phyloP scores from a whole-genome alignment of 2,113 vertebrate genomes.

The Cromileptes altivelis region DNA sequence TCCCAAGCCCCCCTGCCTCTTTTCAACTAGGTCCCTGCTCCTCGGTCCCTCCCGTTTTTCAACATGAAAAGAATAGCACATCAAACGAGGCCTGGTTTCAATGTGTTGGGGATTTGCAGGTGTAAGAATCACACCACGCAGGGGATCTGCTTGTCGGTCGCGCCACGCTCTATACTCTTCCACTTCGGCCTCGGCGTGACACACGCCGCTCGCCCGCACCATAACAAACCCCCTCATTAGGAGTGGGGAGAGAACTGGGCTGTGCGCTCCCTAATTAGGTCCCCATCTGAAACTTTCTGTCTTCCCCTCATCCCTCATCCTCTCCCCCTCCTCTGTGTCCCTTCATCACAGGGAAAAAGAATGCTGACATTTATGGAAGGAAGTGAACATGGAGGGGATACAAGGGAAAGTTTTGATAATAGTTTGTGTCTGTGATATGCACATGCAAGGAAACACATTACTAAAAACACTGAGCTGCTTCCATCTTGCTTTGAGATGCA shows the following conservation, averaged over 20 bases:
- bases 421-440: slow-evolving; percentile 59
- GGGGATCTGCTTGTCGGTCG: slow-evolving; percentile 68
- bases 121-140: slow-evolving; percentile 72
- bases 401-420: slow-evolving; percentile 60
- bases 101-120: slow-evolving; percentile 85
- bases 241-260: slow-evolving; percentile 72
- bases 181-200: slow-evolving; percentile 70
- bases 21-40: slow-evolving; percentile 81
- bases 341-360: slow-evolving; percentile 74
- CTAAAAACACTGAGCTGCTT: slow-evolving; percentile 22
- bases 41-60: slow-evolving; percentile 74
- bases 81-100: slow-evolving; percentile 85
- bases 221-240: slow-evolving; percentile 86
- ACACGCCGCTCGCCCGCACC: slow-evolving; percentile 59
- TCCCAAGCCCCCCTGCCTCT: slow-evolving; percentile 73
- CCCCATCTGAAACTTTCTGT: slow-evolving; percentile 80
- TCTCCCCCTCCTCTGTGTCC: slow-evolving; percentile 36
- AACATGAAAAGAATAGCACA: slow-evolving; percentile 88
- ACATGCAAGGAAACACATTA: slow-evolving; percentile 48
- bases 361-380: slow-evolving; percentile 75
- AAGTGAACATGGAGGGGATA: slow-evolving; percentile 55
- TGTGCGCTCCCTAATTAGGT: slow-evolving; percentile 82
- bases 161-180: slow-evolving; percentile 57
- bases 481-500: slow-evolving; percentile 2
- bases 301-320: slow-evolving; percentile 39